Conservation (phyloP, 2,888 invertebrate genomes). For the Tipula lateralis region DNA sequence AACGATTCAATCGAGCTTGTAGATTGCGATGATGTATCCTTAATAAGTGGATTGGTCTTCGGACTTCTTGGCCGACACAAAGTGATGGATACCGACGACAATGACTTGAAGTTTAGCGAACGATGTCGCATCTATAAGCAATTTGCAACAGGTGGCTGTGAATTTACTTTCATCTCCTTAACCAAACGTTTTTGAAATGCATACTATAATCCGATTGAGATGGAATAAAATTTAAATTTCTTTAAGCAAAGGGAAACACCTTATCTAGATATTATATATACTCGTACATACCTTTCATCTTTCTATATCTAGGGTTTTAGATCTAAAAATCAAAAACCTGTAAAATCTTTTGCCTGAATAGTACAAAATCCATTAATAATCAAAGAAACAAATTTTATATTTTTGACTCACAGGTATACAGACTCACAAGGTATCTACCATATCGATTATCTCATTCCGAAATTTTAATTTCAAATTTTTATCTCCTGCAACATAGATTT, state of each 20-base stretch:
- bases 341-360: not conserved
- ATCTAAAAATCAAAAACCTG: not conserved
- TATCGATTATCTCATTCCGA: not conserved
- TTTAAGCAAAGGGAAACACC: not conserved
- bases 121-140: too few relatives aligned
- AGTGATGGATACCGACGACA: too few relatives aligned
- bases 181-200: not conserved
- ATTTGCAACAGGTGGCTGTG: too few relatives aligned
- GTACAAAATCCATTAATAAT: not conserved
- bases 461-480: not conserved
- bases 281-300: not conserved
- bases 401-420: not conserved
- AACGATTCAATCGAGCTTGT: too few relatives aligned
- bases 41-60: too few relatives aligned
- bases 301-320: not conserved
- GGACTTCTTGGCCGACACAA: too few relatives aligned
- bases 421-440: not conserved
- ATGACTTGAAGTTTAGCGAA: too few relatives aligned
- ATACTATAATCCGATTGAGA: not conserved
- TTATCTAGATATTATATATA: not conserved
- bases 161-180: too few relatives aligned
- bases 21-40: too few relatives aligned
- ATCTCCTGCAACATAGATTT: not conserved
- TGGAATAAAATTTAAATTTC: not conserved
- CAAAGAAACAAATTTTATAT: constrained; percentile 3